These are phyloP conservation scores for Tenodera sinensis DNA, from an alignment of 2,888 invertebrate genomes.

Conservation along the genomic window DNA sequence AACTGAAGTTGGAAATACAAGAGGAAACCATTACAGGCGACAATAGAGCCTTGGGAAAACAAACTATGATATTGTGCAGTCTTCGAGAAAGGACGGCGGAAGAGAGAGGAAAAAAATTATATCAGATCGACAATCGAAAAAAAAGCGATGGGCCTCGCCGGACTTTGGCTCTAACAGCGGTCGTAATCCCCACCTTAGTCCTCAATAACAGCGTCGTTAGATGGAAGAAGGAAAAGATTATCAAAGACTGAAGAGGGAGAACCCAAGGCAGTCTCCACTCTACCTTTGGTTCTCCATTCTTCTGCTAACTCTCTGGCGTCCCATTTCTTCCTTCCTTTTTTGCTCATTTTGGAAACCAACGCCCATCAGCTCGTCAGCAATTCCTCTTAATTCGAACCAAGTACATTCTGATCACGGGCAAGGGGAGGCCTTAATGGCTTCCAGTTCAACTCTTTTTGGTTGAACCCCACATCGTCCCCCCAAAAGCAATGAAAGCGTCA, in stretches of 20 bases:
- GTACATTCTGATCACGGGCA: neutral
- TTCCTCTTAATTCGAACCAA: neutral
- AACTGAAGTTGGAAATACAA: neutral
- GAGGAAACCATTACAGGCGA: neutral
- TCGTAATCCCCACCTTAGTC: neutral
- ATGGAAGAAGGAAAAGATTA: neutral
- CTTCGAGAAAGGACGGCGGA: neutral
- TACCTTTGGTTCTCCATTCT: neutral
- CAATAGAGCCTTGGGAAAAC: neutral
- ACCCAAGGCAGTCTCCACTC: neutral
- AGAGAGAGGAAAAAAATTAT: neutral
- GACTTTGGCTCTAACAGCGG: neutral
- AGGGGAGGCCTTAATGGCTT: neutral
- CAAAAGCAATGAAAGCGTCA: neutral
- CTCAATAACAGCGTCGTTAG: neutral
- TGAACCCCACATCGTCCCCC: neutral
- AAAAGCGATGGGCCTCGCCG: neutral
- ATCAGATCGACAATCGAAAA: neutral
- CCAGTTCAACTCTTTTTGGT: neutral
- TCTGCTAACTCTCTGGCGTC: neutral
- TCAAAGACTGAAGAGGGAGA: neutral
- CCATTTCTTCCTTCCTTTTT: neutral
- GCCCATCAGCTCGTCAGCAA: neutral
- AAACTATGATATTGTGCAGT: neutral
- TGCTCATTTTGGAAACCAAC: neutral